Conservation (phyloP, 2,797 vertebrate genomes). For the Myotis vivesi region DNA sequence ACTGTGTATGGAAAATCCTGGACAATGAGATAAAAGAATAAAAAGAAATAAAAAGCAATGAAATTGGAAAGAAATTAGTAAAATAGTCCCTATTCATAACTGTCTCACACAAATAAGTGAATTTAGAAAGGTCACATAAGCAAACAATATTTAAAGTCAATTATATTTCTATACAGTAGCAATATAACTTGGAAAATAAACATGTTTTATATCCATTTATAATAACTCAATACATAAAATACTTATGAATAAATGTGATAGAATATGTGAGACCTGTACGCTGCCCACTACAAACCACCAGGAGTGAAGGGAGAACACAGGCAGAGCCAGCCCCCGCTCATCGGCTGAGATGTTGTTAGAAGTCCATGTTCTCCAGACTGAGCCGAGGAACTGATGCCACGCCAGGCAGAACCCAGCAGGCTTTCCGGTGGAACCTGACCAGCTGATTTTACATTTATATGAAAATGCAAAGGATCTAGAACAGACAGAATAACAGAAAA, state of each 20-base stretch:
- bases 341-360: rapidly evolving
- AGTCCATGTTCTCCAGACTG: not conserved
- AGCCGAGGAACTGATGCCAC: not conserved
- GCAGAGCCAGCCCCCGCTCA: rapidly evolving
- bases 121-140: not conserved
- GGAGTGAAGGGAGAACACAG: not conserved
- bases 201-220: not conserved
- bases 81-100: not conserved
- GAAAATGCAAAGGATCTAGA: not conserved
- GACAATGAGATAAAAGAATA: not conserved
- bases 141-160: not conserved
- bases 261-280: rapidly evolving
- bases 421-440: not conserved
- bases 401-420: not conserved
- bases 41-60: not conserved
- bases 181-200: not conserved
- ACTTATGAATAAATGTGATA: not conserved
- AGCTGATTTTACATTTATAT: not conserved
- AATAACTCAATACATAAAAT: not conserved
- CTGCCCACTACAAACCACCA: not conserved
- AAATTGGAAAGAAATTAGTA: not conserved
- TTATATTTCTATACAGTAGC: not conserved
- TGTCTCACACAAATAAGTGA: not conserved
- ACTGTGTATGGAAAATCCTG: not conserved
- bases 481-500: not conserved